Base-by-base conservation (phyloP, 2,113 vertebrate species). In the Seriola quinqueradiata region DNA sequence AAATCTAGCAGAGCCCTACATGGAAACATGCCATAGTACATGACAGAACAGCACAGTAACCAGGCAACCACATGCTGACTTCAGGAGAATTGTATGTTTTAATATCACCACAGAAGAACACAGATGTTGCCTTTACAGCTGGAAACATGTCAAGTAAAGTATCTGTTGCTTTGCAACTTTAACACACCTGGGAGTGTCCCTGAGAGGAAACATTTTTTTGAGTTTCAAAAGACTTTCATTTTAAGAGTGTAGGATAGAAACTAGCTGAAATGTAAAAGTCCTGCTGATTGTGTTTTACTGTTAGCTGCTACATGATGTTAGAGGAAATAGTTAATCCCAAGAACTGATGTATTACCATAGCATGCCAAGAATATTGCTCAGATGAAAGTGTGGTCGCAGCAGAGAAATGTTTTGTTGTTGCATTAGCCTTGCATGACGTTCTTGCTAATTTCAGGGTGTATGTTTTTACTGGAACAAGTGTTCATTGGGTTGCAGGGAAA, bases 11-110 rank as follows among this genome's bases (percentile, higher is more conserved):
- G 59, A 73, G 70, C 72, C 75, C 55, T 71, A 68, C 48, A 75
- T 84, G 78, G 84, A 92, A 82, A 76, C 3, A 0, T 81, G 76
- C 82, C 88, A 85, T 63, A 52, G 70, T 68, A 72, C 75, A 74
- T 9, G 48, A 71, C 68, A 73, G 82, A 73, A 40, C 23, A 65
- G 81, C 64, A 65, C 69, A 77, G 75, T 73, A 74, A 83, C 75
- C 21, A 81, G 67, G 77, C 36, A 4, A 80, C 79, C 73, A 74
- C 73, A 82, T 77, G 72, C 71, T 81, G 79, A 88, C 79, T 88
- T 44, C 7, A 76, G 65, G 57, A 84, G 70, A 79, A 70, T n/a
- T 63, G n/a, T 71, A 14, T 85, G 72, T 81, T 61, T 83, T 75
- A 52, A 67, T 34, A 3, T 74, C 14, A 68, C 63, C 52, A 19